Evolutionary conservation across 1,140 invertebrate species (phyloP), one percentile per base, ranked within the genome.

Genomic region (Manduca sexta): DNA sequence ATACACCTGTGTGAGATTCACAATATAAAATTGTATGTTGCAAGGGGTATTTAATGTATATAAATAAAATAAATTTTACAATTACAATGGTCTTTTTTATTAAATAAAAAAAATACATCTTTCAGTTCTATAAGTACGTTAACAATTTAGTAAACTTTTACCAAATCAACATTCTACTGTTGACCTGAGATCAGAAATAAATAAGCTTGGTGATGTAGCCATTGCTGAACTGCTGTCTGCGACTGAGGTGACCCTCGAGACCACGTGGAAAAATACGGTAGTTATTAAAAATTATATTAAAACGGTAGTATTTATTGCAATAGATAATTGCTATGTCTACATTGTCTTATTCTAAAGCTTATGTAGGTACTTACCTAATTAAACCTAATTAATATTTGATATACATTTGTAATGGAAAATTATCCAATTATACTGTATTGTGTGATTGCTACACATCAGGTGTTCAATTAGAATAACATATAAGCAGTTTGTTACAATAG

Each of bases 81-180:
- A 53, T 64, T 65, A 64, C 55, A 63, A 56, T 69, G 66, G 62
- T 69, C 52, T 65, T 77, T 80, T 81, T 74, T 72, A 79, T 79
- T 81, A 78, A 80, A 81, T 75, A 78, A 80, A 81, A 81, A 77
- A 80, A 84, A 81, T 80, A 84, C 74, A 78, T 74, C 50, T 26
- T 62, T 77, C 70, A 75, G 64, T 74, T 81, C 71, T 80, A 78
- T 84, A 84, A 84, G 81, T 82, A 84, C 81, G 68, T 73, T 74
- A 84, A 82, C 78, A 79, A 74, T 78, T 79, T 78, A 79, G 76
- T 77, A 82, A 78, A 77, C 63, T 73, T 79, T 83, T 72, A 78
- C 71, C 71, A 78, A 81, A 77, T 81, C 68, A 84, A 84, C 76
- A 77, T 64, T 64, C 59, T 69, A 70, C 69, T 59, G 52, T 62